Conservation (phyloP, 2,797 vertebrate genomes). For the Philypnodon macrostomus region DNA sequence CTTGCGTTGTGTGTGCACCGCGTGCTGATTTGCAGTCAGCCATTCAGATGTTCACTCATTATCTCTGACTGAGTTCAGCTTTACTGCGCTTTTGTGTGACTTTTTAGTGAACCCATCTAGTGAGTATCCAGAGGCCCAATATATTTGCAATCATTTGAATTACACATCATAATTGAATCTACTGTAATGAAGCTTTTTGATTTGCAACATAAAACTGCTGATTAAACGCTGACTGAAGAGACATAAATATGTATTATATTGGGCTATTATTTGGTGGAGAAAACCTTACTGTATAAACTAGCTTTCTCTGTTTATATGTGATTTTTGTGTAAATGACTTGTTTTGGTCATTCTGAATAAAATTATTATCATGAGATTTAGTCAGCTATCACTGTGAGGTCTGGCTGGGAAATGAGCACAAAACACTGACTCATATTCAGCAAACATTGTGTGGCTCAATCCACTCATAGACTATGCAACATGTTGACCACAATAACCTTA, state of each 20-base stretch:
- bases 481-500: no score
- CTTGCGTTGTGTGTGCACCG: neutral
- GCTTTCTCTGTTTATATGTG: slow-evolving; percentile 2
- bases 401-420: no score
- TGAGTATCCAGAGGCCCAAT: slow-evolving; percentile 7
- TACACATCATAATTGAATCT: slow-evolving; percentile 40
- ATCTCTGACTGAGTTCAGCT: slow-evolving; percentile 49
- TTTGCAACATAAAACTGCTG: slow-evolving; percentile 13
- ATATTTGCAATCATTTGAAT: slow-evolving; percentile 20
- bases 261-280: neutral
- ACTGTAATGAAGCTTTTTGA: slow-evolving; percentile 11
- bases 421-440: no score
- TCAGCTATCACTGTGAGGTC: no score
- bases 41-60: slow-evolving; percentile 45
- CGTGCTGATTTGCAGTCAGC: slow-evolving; percentile 44
- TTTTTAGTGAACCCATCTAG: slow-evolving; percentile 25
- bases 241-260: neutral
- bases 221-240: slow-evolving; percentile 12
- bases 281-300: neutral
- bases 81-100: slow-evolving; percentile 21
- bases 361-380: no score
- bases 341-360: no score
- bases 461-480: no score
- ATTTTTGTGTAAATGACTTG: neutral
- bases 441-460: no score